Percentiles rank a stretch among this genome's conserved stretches.
phyloP scores from a whole-genome alignment of 2,888 invertebrate genomes.

The Drosophila buzzatii region DNA sequence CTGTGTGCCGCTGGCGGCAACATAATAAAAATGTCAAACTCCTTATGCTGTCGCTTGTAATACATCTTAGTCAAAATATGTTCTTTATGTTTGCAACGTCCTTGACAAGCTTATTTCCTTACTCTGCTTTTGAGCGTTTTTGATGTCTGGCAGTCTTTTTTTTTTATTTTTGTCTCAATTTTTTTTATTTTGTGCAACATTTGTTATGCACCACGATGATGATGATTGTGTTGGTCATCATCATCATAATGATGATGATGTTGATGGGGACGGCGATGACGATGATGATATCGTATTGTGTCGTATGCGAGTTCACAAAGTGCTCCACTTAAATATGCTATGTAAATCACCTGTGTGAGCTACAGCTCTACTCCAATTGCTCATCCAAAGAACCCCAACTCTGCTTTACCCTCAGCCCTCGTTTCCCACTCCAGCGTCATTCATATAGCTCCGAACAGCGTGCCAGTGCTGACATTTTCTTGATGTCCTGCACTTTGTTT shows the following conservation, averaged over 20 bases:
- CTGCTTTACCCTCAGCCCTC: not conserved
- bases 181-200: slow-evolving; percentile 61
- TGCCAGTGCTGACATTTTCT: slow-evolving; percentile 69
- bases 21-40: slow-evolving; percentile 81
- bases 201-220: slow-evolving; percentile 66
- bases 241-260: slow-evolving; percentile 18
- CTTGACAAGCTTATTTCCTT: slow-evolving; percentile 52
- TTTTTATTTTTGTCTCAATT: slow-evolving; percentile 9
- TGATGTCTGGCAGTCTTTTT: slow-evolving; percentile 27
- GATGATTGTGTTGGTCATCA: slow-evolving; percentile 48
- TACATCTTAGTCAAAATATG: slow-evolving; percentile 80
- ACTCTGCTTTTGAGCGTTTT: slow-evolving; percentile 12
- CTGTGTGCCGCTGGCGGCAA: slow-evolving; percentile 40
- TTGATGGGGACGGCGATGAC: slow-evolving; percentile 50
- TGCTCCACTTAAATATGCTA: slow-evolving; percentile 82
- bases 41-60: slow-evolving; percentile 78
- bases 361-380: slow-evolving; percentile 49
- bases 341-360: slow-evolving; percentile 79
- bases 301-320: slow-evolving; percentile 67
- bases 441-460: slow-evolving; percentile 21
- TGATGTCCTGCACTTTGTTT: slow-evolving; percentile 70
- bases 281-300: slow-evolving; percentile 46
- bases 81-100: slow-evolving; percentile 49
- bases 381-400: slow-evolving; percentile 29
- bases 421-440: slow-evolving; percentile 3